Percentiles rank a stretch among this genome's conserved stretches.
phyloP scores from a whole-genome alignment of 2,797 vertebrate species.

The Rhincodon typus region DNA sequence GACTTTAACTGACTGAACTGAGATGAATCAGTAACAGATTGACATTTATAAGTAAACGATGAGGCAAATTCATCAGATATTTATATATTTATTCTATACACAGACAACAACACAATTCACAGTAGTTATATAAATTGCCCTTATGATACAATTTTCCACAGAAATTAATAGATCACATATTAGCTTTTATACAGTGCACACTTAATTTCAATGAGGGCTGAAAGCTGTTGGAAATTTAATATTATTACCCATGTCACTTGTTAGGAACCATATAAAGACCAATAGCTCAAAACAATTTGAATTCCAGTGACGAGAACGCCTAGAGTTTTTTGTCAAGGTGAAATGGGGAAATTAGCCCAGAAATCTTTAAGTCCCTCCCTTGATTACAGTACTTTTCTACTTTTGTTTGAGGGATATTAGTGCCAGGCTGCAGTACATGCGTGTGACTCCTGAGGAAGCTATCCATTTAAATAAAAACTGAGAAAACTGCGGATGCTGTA shows the following conservation, averaged over 20 bases:
- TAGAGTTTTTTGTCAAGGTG: no score
- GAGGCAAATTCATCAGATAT: background rate
- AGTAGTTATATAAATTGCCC: background rate
- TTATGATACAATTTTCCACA: background rate
- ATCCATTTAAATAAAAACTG: no score
- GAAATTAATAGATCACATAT: background rate
- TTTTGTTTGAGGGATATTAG: no score
- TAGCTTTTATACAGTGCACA: background rate
- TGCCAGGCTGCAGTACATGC: no score
- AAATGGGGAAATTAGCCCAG: background rate
- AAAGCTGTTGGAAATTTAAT: background rate
- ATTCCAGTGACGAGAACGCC: background rate
- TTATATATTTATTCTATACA: background rate
- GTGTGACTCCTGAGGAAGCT: no score
- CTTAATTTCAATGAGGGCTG: background rate
- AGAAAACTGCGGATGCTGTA: no score
- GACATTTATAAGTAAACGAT: background rate
- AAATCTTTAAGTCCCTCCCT: no score
- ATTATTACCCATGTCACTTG: background rate
- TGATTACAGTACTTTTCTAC: no score
- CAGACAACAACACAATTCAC: background rate
- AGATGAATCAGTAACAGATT: conserved; percentile 30
- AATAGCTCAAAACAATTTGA: background rate
- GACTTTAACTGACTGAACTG: background rate
- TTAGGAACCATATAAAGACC: background rate